Base-by-base conservation (phyloP, 2,888 invertebrate species). In the Ernsta delagoae region DNA sequence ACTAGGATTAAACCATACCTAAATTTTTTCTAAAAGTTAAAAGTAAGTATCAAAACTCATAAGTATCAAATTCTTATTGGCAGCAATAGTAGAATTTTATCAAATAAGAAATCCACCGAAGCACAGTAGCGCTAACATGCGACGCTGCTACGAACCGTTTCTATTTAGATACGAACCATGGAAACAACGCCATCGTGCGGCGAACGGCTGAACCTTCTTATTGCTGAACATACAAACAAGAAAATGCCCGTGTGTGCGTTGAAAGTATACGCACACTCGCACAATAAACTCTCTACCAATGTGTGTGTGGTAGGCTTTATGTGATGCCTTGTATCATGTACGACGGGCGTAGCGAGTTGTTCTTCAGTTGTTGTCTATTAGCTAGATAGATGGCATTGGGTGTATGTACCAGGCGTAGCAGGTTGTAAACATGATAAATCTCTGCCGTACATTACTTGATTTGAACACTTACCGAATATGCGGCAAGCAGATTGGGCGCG, bases 121-220 rank as follows among this genome's bases (percentile, higher is more conserved):
- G 81, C 82, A 84, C 87, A 88, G 81, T 82, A 86, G 90, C 90
- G 90, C 90, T 88, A 82, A 81, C 82, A 75, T 12, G 3, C 65
- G 76, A 74, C 64, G 73, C 78, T 78, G 81, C 82, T 76, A 81
- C 80, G 73, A 76, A 76, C 77, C 76, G 74, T 74, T 72, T 75
- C 73, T 75, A 76, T 78, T 72, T 71, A 81, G 83, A 87, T 78
- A 82, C 79, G 82, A 90, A 89, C 88, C 89, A 78, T 83, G 65
- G 71, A 67, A 74, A 76, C 83, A 92, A 80, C 92, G 93, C 92
- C 92, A 92, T 88, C 93, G 83, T 72, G 90, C 89, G 93, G 87
- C 77, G 90, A 84, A 89, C 86, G 86, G 93, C 87, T 83, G 92
- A 93, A 94, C 83, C 88, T 90, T 90, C 90, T 86, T 87, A 91